Evolutionary conservation across 2,888 invertebrate species (phyloP).

Genomic region (Auanema sp.): DNA sequence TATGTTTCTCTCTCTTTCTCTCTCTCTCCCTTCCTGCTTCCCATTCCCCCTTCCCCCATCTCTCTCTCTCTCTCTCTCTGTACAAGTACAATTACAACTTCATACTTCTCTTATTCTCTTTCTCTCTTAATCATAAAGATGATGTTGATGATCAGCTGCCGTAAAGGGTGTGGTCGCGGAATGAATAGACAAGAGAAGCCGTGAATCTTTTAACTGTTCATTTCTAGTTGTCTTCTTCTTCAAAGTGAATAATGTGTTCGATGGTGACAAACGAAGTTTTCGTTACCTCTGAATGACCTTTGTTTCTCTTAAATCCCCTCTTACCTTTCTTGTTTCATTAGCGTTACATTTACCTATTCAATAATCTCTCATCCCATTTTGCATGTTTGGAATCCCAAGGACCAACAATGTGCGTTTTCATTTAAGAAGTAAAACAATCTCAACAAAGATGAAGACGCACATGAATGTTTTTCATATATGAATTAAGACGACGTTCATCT

Average conservation of each 20-base stretch:
- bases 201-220: too few relatives aligned
- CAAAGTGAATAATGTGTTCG: conserved; percentile 2
- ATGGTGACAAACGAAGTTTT: neutral
- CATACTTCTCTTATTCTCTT: conserved; percentile 1
- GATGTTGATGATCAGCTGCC: neutral
- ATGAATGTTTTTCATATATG: too few relatives aligned
- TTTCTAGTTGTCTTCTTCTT: too few relatives aligned
- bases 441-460: too few relatives aligned
- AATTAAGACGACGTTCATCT: too few relatives aligned
- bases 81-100: conserved; percentile 1
- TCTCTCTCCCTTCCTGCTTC: neutral
- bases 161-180: too few relatives aligned
- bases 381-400: too few relatives aligned
- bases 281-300: neutral
- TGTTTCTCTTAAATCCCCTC: neutral
- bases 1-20: neutral
- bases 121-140: conserved; percentile 2
- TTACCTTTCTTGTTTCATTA: neutral
- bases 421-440: too few relatives aligned
- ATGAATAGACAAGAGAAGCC: too few relatives aligned
- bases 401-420: too few relatives aligned
- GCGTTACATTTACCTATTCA: too few relatives aligned
- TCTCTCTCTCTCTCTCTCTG: neutral
- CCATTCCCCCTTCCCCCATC: neutral
- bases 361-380: too few relatives aligned